Percentiles rank a stretch among this genome's conserved stretches.
Evolutionary conservation across 1,140 invertebrate genomes (phyloP).

Genomic region (Marisa cornuarietis): DNA sequence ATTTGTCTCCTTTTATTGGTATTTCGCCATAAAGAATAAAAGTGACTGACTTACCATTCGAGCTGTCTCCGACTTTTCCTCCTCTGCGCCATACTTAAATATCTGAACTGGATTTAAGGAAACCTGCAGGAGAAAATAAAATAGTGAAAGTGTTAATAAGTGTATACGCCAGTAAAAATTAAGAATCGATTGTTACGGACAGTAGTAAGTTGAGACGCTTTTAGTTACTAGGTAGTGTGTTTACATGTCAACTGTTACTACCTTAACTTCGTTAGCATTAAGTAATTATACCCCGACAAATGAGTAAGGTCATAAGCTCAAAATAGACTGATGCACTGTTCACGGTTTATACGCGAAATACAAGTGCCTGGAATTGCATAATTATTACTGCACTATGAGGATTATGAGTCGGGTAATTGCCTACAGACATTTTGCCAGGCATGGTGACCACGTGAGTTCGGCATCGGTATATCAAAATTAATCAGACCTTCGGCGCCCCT

Average conservation of each 20-base stretch:
- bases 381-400: neutral
- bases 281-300: too few relatives aligned
- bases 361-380: neutral
- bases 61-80: conserved; percentile 96
- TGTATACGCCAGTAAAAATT: neutral
- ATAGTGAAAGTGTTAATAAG: neutral
- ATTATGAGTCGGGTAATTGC: neutral
- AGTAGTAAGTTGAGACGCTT: neutral
- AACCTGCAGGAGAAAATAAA: conserved; percentile 42
- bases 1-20: too few relatives aligned
- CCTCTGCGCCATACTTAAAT: conserved; percentile 93
- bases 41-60: conserved; percentile 71
- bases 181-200: neutral
- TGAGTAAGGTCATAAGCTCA: too few relatives aligned
- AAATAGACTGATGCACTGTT: too few relatives aligned
- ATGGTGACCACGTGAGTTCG: neutral
- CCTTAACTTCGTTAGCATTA: too few relatives aligned
- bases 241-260: conserved; percentile 19
- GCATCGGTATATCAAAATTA: neutral
- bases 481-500: neutral
- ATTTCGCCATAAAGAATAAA: neutral
- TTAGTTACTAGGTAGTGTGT: conserved; percentile 74
- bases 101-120: conserved; percentile 91
- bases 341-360: too few relatives aligned
- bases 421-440: neutral